These are phyloP conservation scores for Andricus quercusramuli DNA, from an alignment of 2,888 invertebrate species.

Conservation along the genomic window DNA sequence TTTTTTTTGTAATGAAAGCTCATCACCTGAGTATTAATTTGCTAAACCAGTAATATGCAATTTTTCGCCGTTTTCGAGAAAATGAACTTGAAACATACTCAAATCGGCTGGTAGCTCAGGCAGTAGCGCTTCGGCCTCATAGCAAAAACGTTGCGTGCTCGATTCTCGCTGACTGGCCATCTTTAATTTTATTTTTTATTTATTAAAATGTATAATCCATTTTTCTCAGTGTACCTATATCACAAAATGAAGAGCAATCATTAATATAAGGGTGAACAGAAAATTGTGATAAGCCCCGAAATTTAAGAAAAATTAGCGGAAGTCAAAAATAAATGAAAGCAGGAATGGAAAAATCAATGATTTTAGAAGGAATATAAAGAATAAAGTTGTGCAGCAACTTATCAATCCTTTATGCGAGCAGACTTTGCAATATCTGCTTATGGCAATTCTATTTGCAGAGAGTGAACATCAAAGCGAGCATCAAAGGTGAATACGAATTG, in stretches of 20 bases:
- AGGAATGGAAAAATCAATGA: neutral
- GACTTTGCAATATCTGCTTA: neutral
- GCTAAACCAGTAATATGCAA: too few species aligned
- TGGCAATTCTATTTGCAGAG: conserved; percentile 3
- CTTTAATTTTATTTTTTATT: too few species aligned
- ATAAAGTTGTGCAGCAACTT: neutral
- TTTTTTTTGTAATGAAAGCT: too few species aligned
- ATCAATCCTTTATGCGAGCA: neutral
- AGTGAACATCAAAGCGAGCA: neutral
- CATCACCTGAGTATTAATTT: too few species aligned
- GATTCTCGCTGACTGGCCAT: too few species aligned
- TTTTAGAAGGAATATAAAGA: neutral
- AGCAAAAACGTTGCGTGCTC: too few species aligned
- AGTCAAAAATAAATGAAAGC: neutral
- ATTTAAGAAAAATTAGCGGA: neutral
- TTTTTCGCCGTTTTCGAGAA: too few species aligned
- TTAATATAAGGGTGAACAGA: neutral
- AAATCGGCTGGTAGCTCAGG: too few species aligned
- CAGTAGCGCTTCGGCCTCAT: too few species aligned
- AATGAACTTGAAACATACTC: too few species aligned
- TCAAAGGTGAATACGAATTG: conserved; percentile 1
- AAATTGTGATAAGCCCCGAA: neutral
- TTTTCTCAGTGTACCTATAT: too few species aligned
- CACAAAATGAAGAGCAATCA: neutral
- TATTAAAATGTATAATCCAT: too few species aligned